These are phyloP conservation scores for Hirundichthys speculiger DNA, from an alignment of 2,113 vertebrate species.

Conservation along the genomic window DNA sequence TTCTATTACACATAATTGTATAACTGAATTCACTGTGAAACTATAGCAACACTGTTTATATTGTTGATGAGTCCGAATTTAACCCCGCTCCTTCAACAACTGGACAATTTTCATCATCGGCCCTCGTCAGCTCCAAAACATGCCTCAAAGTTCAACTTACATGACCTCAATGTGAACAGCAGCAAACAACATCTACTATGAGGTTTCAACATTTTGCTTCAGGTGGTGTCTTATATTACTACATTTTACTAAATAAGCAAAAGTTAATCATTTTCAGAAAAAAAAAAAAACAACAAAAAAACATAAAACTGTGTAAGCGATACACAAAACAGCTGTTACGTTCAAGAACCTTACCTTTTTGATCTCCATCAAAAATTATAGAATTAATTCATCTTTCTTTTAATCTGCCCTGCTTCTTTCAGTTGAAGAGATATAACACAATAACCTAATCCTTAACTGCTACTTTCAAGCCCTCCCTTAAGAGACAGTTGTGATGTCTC, in stretches of 20 bases:
- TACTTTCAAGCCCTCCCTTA: constrained; percentile 6
- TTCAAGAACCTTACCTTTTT: too few species aligned
- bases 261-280: too few species aligned
- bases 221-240: too few species aligned
- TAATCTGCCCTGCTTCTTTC: too few species aligned
- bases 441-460: not conserved
- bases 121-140: not conserved
- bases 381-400: too few species aligned
- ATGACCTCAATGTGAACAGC: not conserved
- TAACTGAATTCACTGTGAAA: constrained; percentile 22
- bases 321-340: too few species aligned
- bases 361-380: too few species aligned
- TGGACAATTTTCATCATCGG: not conserved
- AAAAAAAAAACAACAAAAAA: too few species aligned
- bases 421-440: not conserved
- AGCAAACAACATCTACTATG: too few species aligned
- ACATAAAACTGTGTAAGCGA: too few species aligned
- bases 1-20: constrained; percentile 69
- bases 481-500: constrained; percentile 4
- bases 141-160: not conserved
- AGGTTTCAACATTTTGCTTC: too few species aligned
- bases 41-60: constrained; percentile 24
- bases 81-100: constrained; percentile 2
- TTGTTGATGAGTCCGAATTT: constrained; percentile 5
- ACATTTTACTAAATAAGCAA: too few species aligned